Evolutionary conservation across 2,888 invertebrate species (phyloP).

Genomic region (Pammene fasciana): DNA sequence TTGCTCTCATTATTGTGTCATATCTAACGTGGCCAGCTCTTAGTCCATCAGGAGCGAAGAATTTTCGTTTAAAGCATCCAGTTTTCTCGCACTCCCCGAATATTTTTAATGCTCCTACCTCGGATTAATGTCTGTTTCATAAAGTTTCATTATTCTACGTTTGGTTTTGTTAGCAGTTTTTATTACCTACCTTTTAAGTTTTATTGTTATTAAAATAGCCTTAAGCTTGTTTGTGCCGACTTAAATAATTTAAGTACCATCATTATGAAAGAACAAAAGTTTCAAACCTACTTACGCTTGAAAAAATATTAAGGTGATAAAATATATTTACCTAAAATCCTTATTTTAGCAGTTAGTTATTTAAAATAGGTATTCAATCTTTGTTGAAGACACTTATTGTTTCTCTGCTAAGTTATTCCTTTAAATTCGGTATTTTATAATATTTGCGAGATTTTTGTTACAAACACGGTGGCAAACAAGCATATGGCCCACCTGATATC

Average conservation of each 20-base stretch:
- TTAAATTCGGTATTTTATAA: no score
- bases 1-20: no score
- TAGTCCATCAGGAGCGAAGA: no score
- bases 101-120: slow-evolving; percentile 17
- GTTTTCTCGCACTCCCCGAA: not conserved
- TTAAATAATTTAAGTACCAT: slow-evolving; percentile 9
- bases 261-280: not conserved
- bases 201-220: slow-evolving; percentile 22
- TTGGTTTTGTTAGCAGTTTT: slow-evolving; percentile 6
- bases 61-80: slow-evolving; percentile 39
- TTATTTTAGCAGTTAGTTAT: no score
- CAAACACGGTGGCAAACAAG: no score
- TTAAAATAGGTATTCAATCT: no score
- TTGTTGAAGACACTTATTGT: no score
- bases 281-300: not conserved
- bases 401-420: no score
- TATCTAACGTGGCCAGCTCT: no score
- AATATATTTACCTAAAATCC: no score
- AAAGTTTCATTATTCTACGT: slow-evolving; percentile 26
- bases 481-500: no score
- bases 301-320: not conserved
- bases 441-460: no score
- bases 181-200: slow-evolving; percentile 17
- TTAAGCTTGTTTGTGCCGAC: not conserved
- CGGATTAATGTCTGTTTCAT: slow-evolving; percentile 31